These are phyloP conservation scores for Tokudaia muenninki DNA, from an alignment of 2,797 vertebrate species.

Conservation along the genomic window DNA sequence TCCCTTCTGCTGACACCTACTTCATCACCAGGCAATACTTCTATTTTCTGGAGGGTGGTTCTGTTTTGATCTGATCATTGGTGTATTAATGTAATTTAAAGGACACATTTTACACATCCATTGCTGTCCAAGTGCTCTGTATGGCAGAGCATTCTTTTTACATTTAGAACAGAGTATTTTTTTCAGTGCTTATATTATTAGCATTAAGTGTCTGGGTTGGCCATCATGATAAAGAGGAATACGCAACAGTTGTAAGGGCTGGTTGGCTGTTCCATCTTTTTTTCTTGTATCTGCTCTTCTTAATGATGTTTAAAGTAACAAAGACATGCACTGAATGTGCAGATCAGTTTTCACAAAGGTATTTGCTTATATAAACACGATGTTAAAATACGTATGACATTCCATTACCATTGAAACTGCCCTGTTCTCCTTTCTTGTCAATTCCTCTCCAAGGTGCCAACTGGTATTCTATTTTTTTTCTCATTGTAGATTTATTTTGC, in stretches of 20 bases:
- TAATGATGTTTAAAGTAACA: constrained; percentile 43
- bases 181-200: neutral
- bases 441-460: neutral
- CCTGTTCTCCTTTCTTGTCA: neutral
- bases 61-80: constrained; percentile 24
- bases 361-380: neutral
- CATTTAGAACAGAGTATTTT: neutral
- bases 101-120: neutral
- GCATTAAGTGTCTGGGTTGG: neutral
- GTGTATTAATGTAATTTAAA: neutral
- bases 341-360: neutral
- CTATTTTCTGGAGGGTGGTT: neutral
- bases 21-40: neutral
- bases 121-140: neutral
- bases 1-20: neutral
- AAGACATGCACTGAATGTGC: neutral
- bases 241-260: neutral
- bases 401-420: neutral
- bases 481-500: neutral
- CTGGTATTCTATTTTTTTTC: neutral
- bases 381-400: neutral
- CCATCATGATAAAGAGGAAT: neutral
- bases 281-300: neutral
- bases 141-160: neutral
- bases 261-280: neutral